phyloP scores from a whole-genome alignment of 2,113 vertebrate species.

The Nothoprocta pentlandii region DNA sequence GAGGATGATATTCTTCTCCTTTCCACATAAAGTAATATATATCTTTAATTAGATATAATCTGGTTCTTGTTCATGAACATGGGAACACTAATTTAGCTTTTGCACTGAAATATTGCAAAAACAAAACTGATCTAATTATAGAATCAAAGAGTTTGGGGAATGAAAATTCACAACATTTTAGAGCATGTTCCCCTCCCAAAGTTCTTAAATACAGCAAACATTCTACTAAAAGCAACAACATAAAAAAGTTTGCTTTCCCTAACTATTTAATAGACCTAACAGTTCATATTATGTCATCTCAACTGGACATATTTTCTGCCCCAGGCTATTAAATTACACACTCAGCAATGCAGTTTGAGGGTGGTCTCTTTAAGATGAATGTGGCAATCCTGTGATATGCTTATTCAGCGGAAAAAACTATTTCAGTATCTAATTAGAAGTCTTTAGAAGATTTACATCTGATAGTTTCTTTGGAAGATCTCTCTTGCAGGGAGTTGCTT shows the following conservation, averaged over 20 bases:
- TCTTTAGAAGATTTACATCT: slow-evolving; percentile 70
- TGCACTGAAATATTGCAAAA: background rate
- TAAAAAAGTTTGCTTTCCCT: background rate
- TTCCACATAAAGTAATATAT: background rate
- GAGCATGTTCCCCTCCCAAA: background rate
- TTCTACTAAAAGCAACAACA: background rate
- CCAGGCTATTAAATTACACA: slow-evolving; percentile 60
- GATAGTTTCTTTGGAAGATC: slow-evolving; percentile 54
- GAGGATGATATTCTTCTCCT: background rate
- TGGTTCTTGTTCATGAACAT: background rate
- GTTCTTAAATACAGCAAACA: background rate
- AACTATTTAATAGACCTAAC: slow-evolving; percentile 12
- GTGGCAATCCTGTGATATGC: slow-evolving; percentile 65
- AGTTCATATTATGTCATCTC: slow-evolving; percentile 42
- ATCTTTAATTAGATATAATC: slow-evolving; percentile 26
- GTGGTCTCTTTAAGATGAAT: slow-evolving; percentile 77
- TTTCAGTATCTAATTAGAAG: slow-evolving; percentile 75
- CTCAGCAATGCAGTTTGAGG: slow-evolving; percentile 66
- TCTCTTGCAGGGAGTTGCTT: slow-evolving; percentile 30
- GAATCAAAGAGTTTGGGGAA: background rate
- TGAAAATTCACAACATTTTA: background rate
- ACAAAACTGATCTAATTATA: background rate
- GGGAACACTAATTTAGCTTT: background rate
- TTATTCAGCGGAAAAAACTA: slow-evolving; percentile 76
- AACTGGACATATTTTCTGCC: slow-evolving; percentile 53